Evolutionary conservation across 2,888 invertebrate species (phyloP).

Genomic region (Rhimphoctona megacephalus): DNA sequence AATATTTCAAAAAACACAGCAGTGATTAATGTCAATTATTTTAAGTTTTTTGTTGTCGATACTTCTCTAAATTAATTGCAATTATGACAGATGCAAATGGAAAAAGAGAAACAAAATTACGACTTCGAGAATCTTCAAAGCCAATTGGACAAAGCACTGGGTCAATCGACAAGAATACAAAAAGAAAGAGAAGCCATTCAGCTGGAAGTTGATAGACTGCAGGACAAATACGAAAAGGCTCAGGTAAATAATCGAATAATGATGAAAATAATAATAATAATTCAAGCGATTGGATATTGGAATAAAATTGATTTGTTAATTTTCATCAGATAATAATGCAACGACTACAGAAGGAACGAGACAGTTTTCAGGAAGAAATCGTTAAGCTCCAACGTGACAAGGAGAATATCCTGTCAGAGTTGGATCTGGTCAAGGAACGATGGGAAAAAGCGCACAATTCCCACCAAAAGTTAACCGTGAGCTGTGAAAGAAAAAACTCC

Average conservation of each 20-base stretch:
- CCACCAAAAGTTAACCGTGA: slow-evolving; percentile 93
- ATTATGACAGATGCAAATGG: slow-evolving; percentile 90
- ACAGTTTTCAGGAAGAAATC: slow-evolving; percentile 92
- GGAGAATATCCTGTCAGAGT: slow-evolving; percentile 93
- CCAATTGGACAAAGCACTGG: slow-evolving; percentile 95
- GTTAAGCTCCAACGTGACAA: slow-evolving; percentile 93
- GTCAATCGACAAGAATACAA: slow-evolving; percentile 94
- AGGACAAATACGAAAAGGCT: slow-evolving; percentile 95
- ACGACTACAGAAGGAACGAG: slow-evolving; percentile 95
- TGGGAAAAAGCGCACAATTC: slow-evolving; percentile 95
- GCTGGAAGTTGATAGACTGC: slow-evolving; percentile 93
- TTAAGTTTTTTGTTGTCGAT: not conserved
- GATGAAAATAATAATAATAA: not conserved
- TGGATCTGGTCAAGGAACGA: slow-evolving; percentile 94
- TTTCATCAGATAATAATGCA: slow-evolving; percentile 88
- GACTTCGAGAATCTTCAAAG: slow-evolving; percentile 96
- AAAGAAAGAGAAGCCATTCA: slow-evolving; percentile 95
- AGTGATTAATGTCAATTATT: not conserved
- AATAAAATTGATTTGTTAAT: slow-evolving; percentile 18
- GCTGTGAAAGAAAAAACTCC: slow-evolving; percentile 51
- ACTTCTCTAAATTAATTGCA: not conserved
- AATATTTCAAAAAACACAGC: not conserved
- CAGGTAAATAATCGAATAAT: slow-evolving; percentile 88
- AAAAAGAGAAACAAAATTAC: slow-evolving; percentile 95
- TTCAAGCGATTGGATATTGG: not conserved